These are phyloP conservation scores for Pammene fasciana DNA, from an alignment of 2,888 invertebrate genomes.

Conservation along the genomic window DNA sequence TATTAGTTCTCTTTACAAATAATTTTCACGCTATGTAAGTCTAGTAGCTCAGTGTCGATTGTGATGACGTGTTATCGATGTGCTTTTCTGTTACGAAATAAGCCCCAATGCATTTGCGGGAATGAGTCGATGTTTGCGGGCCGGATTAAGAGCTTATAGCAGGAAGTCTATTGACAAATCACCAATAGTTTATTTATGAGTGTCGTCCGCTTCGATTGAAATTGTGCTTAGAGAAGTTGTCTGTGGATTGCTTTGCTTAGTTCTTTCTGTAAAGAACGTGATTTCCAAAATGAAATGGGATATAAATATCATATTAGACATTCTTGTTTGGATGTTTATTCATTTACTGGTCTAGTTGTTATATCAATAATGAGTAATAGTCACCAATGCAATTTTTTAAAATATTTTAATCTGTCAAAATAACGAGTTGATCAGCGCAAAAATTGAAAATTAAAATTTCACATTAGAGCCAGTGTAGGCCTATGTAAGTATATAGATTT, in stretches of 20 bases:
- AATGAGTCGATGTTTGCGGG: constrained; percentile 63
- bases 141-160: constrained; percentile 60
- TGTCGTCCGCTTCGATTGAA: constrained; percentile 28
- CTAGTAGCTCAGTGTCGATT: constrained; percentile 60
- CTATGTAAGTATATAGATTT: too few relatives aligned
- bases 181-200: constrained; percentile 57
- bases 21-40: constrained; percentile 35
- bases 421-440: too few relatives aligned
- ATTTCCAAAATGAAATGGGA: neutral
- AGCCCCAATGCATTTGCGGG: constrained; percentile 63
- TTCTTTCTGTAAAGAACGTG: neutral
- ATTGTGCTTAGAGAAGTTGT: constrained; percentile 21
- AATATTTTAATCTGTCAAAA: too few relatives aligned
- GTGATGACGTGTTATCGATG: constrained; percentile 66
- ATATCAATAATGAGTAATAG: neutral
- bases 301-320: neutral
- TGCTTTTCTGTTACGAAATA: constrained; percentile 64
- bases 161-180: constrained; percentile 51
- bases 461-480: too few relatives aligned
- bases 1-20: neutral
- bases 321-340: neutral
- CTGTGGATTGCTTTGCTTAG: constrained; percentile 21
- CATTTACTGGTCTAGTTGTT: neutral
- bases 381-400: too few relatives aligned
- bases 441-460: too few relatives aligned